Base-by-base conservation (phyloP, 1,140 invertebrate genomes). In the Pentalonia nigronervosa region DNA sequence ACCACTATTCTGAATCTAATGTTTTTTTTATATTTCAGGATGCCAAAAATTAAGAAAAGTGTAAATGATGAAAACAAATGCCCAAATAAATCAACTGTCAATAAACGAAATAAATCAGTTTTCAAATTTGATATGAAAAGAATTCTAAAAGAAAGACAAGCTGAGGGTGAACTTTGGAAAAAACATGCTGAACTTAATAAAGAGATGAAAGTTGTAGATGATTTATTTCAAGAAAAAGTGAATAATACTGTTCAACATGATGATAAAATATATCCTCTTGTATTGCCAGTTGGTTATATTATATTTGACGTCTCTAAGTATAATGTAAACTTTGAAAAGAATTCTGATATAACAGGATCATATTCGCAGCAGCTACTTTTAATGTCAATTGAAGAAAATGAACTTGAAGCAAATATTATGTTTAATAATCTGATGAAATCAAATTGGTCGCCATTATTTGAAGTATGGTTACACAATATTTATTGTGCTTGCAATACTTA, bases 61-160 rank as follows among this genome's bases (percentile, higher is more conserved):
- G 41, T 41, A 41, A 41, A 41, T 41, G 1, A 41, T 41, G 41
- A 41, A 41, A 41, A 34, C 60, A 17, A n/a, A 34, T n/a, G 11
- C 30, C 30, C 0, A 30, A 60, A 60, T 30, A 30, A 11, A 11
- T 60, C 30, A n/a, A 67, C 14, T 21, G 8, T 20, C 41, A 41
- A 41, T 41, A 41, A 41, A 34, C 17, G 84, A 34, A 76, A 91
- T 48, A 34, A 1, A 83, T 8, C 47, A 7, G 30, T 48, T 53
- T 48, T 34, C 25, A 84, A 84, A 50, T 93, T 93, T 93, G 81
- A 93, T 53, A 93, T 93, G 20, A 84, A 53, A 53, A 83, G 20
- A 84, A 93, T 93, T 41, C 48, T 93, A 11, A 93, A 84, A 84
- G 34, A 93, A 36, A 93, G 91, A 86, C n/a, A 86, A 86, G 91